Percentiles rank a stretch among this genome's conserved stretches.
phyloP scores from a whole-genome alignment of 2,888 invertebrate species.

The Epistrophe eligans region DNA sequence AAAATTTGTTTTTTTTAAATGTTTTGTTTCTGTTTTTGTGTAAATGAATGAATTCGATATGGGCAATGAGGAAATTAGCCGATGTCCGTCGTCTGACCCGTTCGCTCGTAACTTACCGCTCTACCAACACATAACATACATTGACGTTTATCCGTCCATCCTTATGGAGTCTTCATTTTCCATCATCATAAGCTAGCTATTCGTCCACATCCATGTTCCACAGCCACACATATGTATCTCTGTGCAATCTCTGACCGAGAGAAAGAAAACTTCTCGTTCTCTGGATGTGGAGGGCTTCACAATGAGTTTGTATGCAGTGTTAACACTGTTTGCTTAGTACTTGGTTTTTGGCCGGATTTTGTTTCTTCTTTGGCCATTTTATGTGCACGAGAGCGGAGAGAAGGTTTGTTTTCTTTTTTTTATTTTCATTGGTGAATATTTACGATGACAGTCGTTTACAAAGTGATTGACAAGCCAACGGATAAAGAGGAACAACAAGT shows the following conservation, averaged over 20 bases:
- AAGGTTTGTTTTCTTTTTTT: not conserved
- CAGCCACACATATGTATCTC: not conserved
- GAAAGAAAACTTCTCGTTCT: conserved; percentile 16
- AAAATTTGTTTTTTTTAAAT: conserved; percentile 12
- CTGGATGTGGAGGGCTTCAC: conserved; percentile 54
- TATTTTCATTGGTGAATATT: conserved; percentile 64
- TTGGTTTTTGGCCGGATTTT: conserved; percentile 63
- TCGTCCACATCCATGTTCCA: not conserved
- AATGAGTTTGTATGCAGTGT: conserved; percentile 63
- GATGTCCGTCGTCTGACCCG: conserved; percentile 48
- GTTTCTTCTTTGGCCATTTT: conserved; percentile 53
- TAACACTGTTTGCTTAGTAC: conserved; percentile 72
- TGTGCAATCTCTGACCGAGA: conserved; percentile 8
- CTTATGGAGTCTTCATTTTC: not conserved
- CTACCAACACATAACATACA: conserved; percentile 45
- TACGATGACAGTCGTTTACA: conserved; percentile 76
- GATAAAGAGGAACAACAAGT: conserved; percentile 69
- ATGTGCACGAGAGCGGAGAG: conserved; percentile 39
- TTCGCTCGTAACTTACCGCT: conserved; percentile 71
- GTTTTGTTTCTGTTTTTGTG: conserved; percentile 30
- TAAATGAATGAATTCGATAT: conserved; percentile 62
- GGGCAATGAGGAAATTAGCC: conserved; percentile 76
- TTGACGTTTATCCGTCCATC: conserved; percentile 48
- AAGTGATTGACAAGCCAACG: conserved; percentile 76
- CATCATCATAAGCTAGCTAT: conserved; percentile 1